Conservation (phyloP, 2,888 invertebrate genomes). For the Microplitis deprimator region DNA sequence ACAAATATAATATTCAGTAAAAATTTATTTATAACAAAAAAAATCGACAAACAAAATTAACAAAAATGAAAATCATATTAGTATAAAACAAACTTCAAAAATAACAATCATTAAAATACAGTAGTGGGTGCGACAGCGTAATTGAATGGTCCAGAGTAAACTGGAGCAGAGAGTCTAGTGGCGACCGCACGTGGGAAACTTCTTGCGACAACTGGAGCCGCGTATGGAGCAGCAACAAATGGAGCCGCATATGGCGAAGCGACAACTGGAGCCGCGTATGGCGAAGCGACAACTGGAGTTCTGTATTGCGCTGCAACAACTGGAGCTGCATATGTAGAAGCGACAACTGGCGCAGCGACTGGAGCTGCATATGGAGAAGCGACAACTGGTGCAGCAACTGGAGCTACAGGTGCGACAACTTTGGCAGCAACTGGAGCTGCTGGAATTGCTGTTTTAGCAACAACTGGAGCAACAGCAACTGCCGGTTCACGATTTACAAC, state of each 20-base stretch:
- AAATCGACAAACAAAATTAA: background rate
- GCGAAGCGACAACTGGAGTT: constrained; percentile 47
- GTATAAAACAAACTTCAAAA: constrained; percentile 26
- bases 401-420: constrained; percentile 38
- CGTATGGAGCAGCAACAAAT: constrained; percentile 36
- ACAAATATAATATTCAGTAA: constrained; percentile 12
- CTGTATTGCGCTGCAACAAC: too few species aligned
- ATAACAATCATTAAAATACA: constrained; percentile 22
- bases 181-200: constrained; percentile 60
- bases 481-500: constrained; percentile 67
- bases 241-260: constrained; percentile 46
- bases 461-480: constrained; percentile 63
- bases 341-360: constrained; percentile 53
- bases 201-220: constrained; percentile 48
- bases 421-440: constrained; percentile 36
- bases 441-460: constrained; percentile 39
- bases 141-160: constrained; percentile 41
- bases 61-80: constrained; percentile 7
- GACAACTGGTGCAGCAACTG: constrained; percentile 40
- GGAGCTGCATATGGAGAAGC: constrained; percentile 40
- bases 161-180: constrained; percentile 53
- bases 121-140: constrained; percentile 36
- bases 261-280: constrained; percentile 27
- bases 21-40: constrained; percentile 37
- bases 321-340: constrained; percentile 47